Percentiles rank a stretch among this genome's conserved stretches.
phyloP scores from a whole-genome alignment of 2,888 invertebrate species.

The Amphipoea oculea region DNA sequence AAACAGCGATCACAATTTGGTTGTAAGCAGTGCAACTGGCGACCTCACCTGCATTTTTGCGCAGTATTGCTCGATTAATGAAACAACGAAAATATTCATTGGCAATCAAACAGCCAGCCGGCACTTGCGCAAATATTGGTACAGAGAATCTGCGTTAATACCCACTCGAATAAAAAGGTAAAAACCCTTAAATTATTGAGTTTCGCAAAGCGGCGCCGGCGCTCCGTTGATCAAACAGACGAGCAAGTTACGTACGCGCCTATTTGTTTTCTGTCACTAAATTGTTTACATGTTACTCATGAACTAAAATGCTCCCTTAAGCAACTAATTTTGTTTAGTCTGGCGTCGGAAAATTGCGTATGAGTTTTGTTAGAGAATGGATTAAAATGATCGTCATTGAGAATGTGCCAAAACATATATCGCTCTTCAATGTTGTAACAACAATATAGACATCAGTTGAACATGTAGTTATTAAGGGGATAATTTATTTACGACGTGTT shows the following conservation, averaged over 20 bases:
- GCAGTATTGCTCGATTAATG: constrained; percentile 75
- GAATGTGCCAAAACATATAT: constrained; percentile 56
- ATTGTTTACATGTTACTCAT: constrained; percentile 69
- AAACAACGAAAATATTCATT: constrained; percentile 79
- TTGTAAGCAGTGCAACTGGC: constrained; percentile 69
- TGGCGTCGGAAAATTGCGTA: constrained; percentile 48
- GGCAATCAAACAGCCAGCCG: constrained; percentile 78
- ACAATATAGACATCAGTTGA: constrained; percentile 37
- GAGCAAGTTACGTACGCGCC: constrained; percentile 62
- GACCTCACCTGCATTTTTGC: constrained; percentile 70
- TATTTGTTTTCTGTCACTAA: constrained; percentile 73
- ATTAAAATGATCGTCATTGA: constrained; percentile 54
- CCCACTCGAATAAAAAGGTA: constrained; percentile 71
- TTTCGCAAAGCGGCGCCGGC: constrained; percentile 63
- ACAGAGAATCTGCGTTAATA: constrained; percentile 76
- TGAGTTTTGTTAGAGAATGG: constrained; percentile 48
- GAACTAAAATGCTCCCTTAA: constrained; percentile 64
- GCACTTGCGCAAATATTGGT: constrained; percentile 78
- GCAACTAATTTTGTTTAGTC: constrained; percentile 60
- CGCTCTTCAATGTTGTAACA: constrained; percentile 39
- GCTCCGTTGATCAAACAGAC: constrained; percentile 70
- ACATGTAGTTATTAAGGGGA: constrained; percentile 18
- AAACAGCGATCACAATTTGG: constrained; percentile 65
- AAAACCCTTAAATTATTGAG: constrained; percentile 73
- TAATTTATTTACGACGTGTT: constrained; percentile 40